Evolutionary conservation across 64 coral and sea anemone species (phyloP).

Genomic region (Trachythela sp.): DNA sequence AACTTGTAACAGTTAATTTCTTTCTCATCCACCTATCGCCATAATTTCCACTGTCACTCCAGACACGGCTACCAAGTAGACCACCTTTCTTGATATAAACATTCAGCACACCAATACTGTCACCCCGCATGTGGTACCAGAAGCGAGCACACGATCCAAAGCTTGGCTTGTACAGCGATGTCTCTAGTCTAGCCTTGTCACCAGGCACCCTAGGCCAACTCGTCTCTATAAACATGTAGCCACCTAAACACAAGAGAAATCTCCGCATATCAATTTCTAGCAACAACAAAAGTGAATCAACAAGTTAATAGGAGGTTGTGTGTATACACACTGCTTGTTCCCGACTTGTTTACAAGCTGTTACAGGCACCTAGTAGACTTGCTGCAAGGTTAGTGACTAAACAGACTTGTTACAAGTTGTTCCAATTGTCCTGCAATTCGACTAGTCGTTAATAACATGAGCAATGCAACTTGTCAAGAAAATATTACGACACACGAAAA

Average conservation of each 20-base stretch:
- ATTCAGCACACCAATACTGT: constrained; percentile 69
- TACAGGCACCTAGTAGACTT: too few species aligned
- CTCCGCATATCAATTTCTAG: too few species aligned
- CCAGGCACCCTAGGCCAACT: constrained; percentile 62
- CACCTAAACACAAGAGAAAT: constrained; percentile 36
- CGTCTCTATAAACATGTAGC: constrained; percentile 90
- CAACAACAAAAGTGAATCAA: too few species aligned
- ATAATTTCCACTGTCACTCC: constrained; percentile 66
- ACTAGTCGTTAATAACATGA: too few species aligned
- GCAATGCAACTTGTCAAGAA: too few species aligned
- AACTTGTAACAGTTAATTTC: constrained; percentile 67
- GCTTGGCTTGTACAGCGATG: constrained; percentile 37
- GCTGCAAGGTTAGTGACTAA: too few species aligned
- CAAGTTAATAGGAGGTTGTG: too few species aligned
- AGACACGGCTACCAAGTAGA: constrained; percentile 47
- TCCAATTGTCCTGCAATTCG: too few species aligned
- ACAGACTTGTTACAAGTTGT: too few species aligned
- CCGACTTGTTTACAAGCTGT: too few species aligned
- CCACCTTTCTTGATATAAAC: constrained; percentile 75
- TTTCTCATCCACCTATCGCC: constrained; percentile 75
- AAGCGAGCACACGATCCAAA: constrained; percentile 77
- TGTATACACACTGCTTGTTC: too few species aligned
- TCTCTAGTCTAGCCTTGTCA: constrained; percentile 71
- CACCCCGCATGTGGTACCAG: constrained; percentile 97
- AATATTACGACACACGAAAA: too few species aligned